Base-by-base conservation (phyloP, 2,797 vertebrate genomes). In the Todus mexicanus region DNA sequence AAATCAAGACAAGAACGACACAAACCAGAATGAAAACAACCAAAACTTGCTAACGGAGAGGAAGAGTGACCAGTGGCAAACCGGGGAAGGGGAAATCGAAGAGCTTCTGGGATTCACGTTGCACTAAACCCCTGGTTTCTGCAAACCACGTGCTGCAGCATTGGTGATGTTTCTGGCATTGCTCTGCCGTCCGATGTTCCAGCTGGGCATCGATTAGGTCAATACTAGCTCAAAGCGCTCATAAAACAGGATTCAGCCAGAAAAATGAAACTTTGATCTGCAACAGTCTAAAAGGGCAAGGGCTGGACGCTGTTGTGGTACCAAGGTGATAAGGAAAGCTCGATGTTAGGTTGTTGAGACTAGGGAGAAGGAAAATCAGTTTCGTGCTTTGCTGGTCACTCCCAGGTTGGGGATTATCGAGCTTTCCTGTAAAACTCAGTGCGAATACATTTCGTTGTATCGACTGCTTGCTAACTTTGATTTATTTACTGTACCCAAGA, bases 81-180 rank as follows among this genome's bases (percentile, higher is more conserved):
- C 5, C 0, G 9, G 21, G 45, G 8, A 38, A 2, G 1, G 27
- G 33, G 26, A 51, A 29, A 48, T 25, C 5, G 26, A 5, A 31
- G 26, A 19, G 73, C 16, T 57, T n/a, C 29, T 45, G 56, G 19
- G 17, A 4, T 23, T 22, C 38, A 6, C 3, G 0, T 8, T 8
- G 3, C n/a, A 16, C 27, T 0, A 5, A 51, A 70, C 37, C 16
- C 16, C 20, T 2, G 2, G 15, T 3, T 3, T 6, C 59, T 29
- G 29, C 40, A 71, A 16, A 22, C 12, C 26, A 5, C 0, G 12
- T 1, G 1, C 33, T 25, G 73, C 17, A 3, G 7, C 25, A 10
- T 33, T 3, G 13, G 61, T 1, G 40, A 21, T 19, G 33, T 4
- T 25, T 1, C 2, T 1, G 45, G 43, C 38, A 47, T 26, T 27